phyloP scores from a whole-genome alignment of 2,888 invertebrate species.

The Aproaerema taeniolella region DNA sequence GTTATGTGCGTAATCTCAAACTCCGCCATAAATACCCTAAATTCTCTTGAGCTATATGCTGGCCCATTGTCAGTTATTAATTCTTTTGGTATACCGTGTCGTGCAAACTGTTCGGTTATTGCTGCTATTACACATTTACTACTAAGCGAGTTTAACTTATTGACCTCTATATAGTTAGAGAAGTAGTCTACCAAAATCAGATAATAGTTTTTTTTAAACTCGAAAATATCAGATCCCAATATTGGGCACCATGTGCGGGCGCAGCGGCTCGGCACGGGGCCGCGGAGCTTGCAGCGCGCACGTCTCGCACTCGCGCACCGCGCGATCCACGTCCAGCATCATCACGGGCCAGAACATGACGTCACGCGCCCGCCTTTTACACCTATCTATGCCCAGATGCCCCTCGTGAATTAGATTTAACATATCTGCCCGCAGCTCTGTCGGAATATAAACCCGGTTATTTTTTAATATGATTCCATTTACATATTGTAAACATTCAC shows the following conservation, averaged over 20 bases:
- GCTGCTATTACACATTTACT: background rate
- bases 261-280: constrained; percentile 9
- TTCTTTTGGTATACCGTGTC: constrained; percentile 18
- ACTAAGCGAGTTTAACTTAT: background rate
- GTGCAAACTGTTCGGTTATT: constrained; percentile 18
- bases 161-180: constrained; percentile 4
- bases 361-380: too few relatives aligned
- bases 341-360: too few relatives aligned
- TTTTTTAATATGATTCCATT: too few relatives aligned
- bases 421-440: too few relatives aligned
- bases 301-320: too few relatives aligned
- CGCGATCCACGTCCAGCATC: too few relatives aligned
- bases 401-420: too few relatives aligned
- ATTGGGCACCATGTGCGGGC: constrained; percentile 1
- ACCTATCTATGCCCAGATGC: too few relatives aligned
- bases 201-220: background rate
- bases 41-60: constrained; percentile 17
- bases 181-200: constrained; percentile 2
- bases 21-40: constrained; percentile 12
- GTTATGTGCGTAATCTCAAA: constrained; percentile 18
- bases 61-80: constrained; percentile 19
- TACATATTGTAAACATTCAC: too few relatives aligned
- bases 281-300: too few relatives aligned
- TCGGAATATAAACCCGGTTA: too few relatives aligned
- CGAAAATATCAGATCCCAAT: background rate